Conservation (phyloP, 64 coral and sea anemone genomes). For the Acropora tenuis region DNA sequence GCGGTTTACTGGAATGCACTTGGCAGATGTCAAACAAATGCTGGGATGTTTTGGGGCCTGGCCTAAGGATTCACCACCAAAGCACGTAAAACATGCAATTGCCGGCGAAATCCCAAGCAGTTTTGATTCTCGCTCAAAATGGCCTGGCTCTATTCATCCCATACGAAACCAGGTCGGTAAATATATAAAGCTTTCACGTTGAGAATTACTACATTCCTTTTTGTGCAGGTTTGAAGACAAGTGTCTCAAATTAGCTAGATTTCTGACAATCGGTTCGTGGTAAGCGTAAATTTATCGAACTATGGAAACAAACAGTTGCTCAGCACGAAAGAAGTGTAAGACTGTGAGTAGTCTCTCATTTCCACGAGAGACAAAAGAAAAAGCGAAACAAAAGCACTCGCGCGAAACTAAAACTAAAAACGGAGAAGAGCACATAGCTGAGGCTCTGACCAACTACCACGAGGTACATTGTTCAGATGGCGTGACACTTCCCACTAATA, state of each 20-base stretch:
- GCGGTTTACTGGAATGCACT: slow-evolving; percentile 43
- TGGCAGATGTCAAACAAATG: slow-evolving; percentile 52
- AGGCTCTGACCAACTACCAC: background rate
- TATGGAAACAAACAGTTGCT: background rate
- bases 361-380: background rate
- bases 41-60: slow-evolving; percentile 39
- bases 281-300: background rate
- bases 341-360: background rate
- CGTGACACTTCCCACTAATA: background rate
- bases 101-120: slow-evolving; percentile 45
- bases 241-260: background rate
- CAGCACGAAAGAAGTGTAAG: background rate
- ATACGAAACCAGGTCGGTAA: slow-evolving; percentile 73
- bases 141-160: slow-evolving; percentile 81
- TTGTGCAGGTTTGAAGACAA: background rate
- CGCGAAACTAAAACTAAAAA: background rate
- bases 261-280: background rate
- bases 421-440: background rate
- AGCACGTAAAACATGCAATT: background rate
- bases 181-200: no score
- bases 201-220: no score
- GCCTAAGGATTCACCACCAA: slow-evolving; percentile 25
- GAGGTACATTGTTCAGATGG: background rate
- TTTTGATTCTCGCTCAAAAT: slow-evolving; percentile 66
- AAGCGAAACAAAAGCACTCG: background rate